phyloP scores from a whole-genome alignment of 1,140 invertebrate genomes.

The Lepeophtheirus salmonis region DNA sequence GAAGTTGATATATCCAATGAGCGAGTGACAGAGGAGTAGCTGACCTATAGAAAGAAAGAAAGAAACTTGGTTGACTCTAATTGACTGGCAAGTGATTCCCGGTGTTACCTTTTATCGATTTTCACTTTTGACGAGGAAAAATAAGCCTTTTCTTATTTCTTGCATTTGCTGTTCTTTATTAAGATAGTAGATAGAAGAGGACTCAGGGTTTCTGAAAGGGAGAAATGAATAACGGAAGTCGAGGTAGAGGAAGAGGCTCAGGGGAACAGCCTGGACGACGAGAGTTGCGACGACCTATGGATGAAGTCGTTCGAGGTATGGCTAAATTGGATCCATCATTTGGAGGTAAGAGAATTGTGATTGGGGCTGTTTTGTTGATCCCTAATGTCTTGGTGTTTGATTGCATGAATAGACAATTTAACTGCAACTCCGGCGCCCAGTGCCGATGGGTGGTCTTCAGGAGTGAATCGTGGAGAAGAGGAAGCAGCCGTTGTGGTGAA shows the following conservation, averaged over 20 bases:
- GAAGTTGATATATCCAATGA: neutral
- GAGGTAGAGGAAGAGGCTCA: neutral
- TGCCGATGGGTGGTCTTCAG: neutral
- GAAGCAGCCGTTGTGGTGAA: neutral
- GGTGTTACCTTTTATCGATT: neutral
- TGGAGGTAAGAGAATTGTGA: too few relatives aligned
- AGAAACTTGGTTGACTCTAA: neutral
- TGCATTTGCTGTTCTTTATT: neutral
- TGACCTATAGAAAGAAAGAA: neutral
- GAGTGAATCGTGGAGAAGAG: neutral
- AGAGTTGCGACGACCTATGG: neutral
- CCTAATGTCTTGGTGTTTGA: too few relatives aligned
- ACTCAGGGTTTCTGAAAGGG: neutral
- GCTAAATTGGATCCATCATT: neutral
- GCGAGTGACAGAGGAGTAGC: neutral
- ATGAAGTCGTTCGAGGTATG: neutral
- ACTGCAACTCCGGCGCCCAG: neutral
- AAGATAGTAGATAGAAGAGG: neutral
- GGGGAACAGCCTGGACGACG: neutral
- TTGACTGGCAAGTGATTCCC: neutral
- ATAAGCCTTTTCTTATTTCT: neutral
- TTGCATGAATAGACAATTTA: neutral
- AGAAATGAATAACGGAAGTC: neutral
- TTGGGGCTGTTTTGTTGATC: too few relatives aligned
- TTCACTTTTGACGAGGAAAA: neutral